These are phyloP conservation scores for Pantherophis guttatus DNA, from an alignment of 2,113 vertebrate genomes.

Conservation along the genomic window DNA sequence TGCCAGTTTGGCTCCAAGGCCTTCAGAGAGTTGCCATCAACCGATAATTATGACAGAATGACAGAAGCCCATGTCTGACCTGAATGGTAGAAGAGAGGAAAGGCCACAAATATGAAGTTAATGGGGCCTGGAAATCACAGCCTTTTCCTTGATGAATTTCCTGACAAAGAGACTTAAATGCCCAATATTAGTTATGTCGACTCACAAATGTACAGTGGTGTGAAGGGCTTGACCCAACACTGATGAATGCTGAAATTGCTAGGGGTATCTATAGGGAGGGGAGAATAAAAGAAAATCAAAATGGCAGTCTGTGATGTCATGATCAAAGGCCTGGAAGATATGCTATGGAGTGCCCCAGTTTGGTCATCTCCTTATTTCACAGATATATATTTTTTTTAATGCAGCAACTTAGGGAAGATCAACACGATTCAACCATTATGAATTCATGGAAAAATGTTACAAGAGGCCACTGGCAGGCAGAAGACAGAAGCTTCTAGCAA, in stretches of 20 bases:
- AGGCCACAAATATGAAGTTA: conserved; percentile 29
- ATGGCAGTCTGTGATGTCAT: neutral
- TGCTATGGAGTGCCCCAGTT: neutral
- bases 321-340: neutral
- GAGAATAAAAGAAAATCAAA: neutral
- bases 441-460: neutral
- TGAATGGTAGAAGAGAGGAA: neutral
- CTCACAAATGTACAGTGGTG: accelerated
- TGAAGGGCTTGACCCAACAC: neutral
- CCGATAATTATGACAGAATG: neutral
- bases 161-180: neutral
- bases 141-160: neutral
- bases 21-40: conserved; percentile 10
- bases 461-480: neutral
- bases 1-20: neutral
- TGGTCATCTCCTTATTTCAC: neutral
- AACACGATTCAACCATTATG: neutral
- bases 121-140: conserved; percentile 14
- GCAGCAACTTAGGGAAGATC: neutral
- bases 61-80: conserved; percentile 1
- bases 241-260: neutral
- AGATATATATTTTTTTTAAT: neutral
- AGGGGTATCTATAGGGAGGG: neutral
- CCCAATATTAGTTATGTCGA: neutral
- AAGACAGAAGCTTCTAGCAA: neutral